Conservation (phyloP, 2,888 invertebrate species). For the Parnassius smintheus region DNA sequence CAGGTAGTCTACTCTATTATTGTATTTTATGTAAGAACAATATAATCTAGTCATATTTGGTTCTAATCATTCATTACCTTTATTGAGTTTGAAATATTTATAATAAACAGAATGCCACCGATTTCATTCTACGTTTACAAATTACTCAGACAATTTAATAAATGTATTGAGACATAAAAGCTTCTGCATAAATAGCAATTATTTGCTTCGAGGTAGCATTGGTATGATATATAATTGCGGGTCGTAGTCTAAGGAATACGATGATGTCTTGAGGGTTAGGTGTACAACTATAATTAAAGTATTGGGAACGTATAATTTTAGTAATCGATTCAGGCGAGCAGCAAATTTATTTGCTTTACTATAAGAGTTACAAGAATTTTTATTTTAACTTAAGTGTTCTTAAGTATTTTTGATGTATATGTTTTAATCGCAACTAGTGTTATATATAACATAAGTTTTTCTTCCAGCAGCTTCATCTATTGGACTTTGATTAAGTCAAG, state of each 20-base stretch:
- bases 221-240: slow-evolving; percentile 24
- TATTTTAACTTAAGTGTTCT: slow-evolving; percentile 13
- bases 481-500: too few species aligned
- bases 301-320: slow-evolving; percentile 17
- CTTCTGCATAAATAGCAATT: slow-evolving; percentile 8
- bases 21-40: too few species aligned
- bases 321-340: slow-evolving; percentile 20
- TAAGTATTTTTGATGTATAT: not conserved
- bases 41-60: not conserved
- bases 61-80: not conserved
- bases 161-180: slow-evolving; percentile 71
- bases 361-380: slow-evolving; percentile 12
- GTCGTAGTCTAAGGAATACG: slow-evolving; percentile 1
- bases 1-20: too few species aligned
- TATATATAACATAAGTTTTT: too few species aligned
- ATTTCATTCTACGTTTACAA: slow-evolving; percentile 50
- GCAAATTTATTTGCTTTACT: slow-evolving; percentile 12
- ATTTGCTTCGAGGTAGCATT: slow-evolving; percentile 17
- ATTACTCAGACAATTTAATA: slow-evolving; percentile 76
- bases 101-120: slow-evolving; percentile 13
- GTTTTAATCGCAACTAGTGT: too few species aligned
- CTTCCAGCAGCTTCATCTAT: too few species aligned
- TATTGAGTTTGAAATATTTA: slow-evolving; percentile 13
- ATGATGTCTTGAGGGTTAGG: slow-evolving; percentile 18
- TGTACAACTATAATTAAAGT: slow-evolving; percentile 19